Evolutionary conservation across 2,113 vertebrate species (phyloP).

Genomic region (Hypomesus transpacificus): DNA sequence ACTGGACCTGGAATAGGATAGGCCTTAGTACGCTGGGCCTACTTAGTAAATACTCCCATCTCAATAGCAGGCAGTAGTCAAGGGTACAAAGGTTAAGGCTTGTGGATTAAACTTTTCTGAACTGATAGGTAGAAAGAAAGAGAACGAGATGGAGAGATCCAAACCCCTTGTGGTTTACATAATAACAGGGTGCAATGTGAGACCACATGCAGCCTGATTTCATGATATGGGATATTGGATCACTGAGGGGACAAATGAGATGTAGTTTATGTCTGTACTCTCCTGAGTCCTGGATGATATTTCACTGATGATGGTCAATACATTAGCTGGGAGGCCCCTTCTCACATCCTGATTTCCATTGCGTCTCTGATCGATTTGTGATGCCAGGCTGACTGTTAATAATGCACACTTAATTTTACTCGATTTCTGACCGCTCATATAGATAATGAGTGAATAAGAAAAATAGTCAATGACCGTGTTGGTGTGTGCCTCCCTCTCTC

Average conservation of each 20-base stretch:
- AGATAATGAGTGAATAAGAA: background rate
- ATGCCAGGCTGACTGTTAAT: constrained; percentile 18
- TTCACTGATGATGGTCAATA: constrained; percentile 44
- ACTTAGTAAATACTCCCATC: constrained; percentile 60
- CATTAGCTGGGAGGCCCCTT: constrained; percentile 29
- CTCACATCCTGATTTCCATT: constrained; percentile 30
- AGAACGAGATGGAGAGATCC: too few relatives aligned
- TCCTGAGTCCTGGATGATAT: constrained; percentile 38
- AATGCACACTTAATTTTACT: background rate
- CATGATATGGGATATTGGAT: constrained; percentile 59
- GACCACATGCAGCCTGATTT: constrained; percentile 48
- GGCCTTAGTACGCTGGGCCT: constrained; percentile 30
- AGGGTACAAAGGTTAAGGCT: constrained; percentile 32
- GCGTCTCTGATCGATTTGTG: background rate
- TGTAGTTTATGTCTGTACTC: constrained; percentile 30
- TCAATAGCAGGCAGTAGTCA: constrained; percentile 42
- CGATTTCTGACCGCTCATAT: too few relatives aligned
- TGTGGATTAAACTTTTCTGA: constrained; percentile 46
- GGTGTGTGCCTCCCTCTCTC: background rate
- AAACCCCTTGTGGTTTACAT: too few relatives aligned
- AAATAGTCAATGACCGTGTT: background rate
- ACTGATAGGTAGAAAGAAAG: constrained; percentile 4
- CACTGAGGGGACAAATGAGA: constrained; percentile 4
- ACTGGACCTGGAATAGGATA: constrained; percentile 58
- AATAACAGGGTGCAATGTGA: constrained; percentile 46